Conservation (phyloP, 2,113 vertebrate genomes). For the Carettochelys insculpta region DNA sequence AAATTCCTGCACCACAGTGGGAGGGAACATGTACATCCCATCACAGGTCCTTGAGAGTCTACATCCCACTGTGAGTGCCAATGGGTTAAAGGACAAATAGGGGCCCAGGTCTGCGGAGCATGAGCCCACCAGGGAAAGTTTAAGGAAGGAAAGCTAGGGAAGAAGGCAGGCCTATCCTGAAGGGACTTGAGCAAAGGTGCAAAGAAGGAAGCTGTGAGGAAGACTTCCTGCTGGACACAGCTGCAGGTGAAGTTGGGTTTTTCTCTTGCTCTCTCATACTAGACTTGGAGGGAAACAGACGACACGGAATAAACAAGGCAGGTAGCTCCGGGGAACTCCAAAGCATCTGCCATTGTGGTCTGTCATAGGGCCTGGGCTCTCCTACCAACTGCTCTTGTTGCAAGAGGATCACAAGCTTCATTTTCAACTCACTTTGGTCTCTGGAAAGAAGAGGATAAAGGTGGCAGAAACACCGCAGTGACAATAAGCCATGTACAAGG, state of each 20-base stretch:
- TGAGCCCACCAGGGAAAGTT: too few species aligned
- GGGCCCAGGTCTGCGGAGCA: too few species aligned
- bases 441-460: background rate
- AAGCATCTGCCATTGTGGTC: background rate
- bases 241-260: background rate
- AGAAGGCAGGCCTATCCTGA: too few species aligned
- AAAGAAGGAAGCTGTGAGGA: background rate
- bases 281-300: background rate
- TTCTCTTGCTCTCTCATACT: background rate
- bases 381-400: background rate
- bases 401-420: background rate
- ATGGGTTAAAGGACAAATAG: too few species aligned
- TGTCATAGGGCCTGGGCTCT: background rate
- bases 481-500: background rate
- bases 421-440: background rate
- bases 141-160: too few species aligned
- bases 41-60: too few species aligned
- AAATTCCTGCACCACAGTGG: conserved; percentile 38
- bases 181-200: too few species aligned
- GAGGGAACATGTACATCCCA: conserved; percentile 7
- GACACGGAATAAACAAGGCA: background rate
- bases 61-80: too few species aligned
- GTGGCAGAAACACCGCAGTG: background rate
- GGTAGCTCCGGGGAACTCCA: background rate
- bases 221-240: background rate